Base-by-base conservation (phyloP, 2,797 vertebrate species). In the Petrocephalus sullivani region DNA sequence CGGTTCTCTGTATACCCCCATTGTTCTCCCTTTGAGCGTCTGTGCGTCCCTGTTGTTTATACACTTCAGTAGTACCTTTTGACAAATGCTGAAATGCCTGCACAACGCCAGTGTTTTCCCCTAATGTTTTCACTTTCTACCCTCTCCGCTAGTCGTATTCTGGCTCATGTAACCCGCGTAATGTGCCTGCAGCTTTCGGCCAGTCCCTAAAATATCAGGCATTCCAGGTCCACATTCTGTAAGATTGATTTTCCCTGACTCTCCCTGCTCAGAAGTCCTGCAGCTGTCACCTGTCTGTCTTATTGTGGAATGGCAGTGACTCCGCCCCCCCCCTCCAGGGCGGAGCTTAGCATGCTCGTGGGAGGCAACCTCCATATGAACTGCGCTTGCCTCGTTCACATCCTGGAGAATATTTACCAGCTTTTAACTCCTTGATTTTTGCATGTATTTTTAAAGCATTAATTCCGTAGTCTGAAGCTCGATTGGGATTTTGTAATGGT, bases 281-380 rank as follows among this genome's bases (percentile, higher is more conserved):
- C 95, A 96, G 94, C 95, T 96, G 95, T 94, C 95, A 95, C 94
- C 94, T 95, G 95, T 95, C 95, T 94, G 89, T 95, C 94, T 89
- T 91, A 41, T 89, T 88, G 92, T 87, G 64, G 61, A 88, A 58
- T 75, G 85, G 33, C 58, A 54, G 92, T 92, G 92, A 93, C 91
- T 91, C 93, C 90, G 90, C 88, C 87, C 91, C 94, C 92, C 90
- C 28, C 28, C n/a, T n/a, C 41, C 3, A 94, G 94, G 95, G 95
- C 94, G 94, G 95, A 92, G 91, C 87, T 92, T 92, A 92, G 89
- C 71, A 56, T 92, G 92, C 91, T 89, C 21, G 81, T 14, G 58
- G 57, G 81, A 53, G 56, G 2, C 14, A 33, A 51, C 64, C 56
- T 87, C 56, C 82, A 12, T 37, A 41, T 51, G 1, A 71, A 86